These are phyloP conservation scores for Cotesia typhae DNA, from an alignment of 1,140 invertebrate genomes.

Conservation along the genomic window DNA sequence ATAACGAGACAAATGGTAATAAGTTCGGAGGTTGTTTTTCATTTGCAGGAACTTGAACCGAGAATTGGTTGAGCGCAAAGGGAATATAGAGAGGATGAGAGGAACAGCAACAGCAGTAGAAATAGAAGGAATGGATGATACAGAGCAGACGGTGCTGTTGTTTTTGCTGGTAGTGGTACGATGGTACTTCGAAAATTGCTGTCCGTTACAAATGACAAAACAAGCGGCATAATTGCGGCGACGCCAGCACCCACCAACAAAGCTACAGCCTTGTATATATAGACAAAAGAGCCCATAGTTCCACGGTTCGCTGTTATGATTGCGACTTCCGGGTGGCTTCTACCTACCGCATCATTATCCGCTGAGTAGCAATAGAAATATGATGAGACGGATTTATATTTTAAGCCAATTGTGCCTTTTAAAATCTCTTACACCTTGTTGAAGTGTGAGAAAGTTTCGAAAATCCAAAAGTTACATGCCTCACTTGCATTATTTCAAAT, in stretches of 20 bases:
- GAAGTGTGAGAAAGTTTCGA: background rate
- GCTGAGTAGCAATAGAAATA: slow-evolving; percentile 44
- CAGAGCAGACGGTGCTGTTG: slow-evolving; percentile 42
- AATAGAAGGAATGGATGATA: slow-evolving; percentile 34
- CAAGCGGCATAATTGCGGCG: slow-evolving; percentile 54
- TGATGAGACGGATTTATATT: background rate
- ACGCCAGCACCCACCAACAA: slow-evolving; percentile 38
- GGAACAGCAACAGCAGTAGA: slow-evolving; percentile 8
- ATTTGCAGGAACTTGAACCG: slow-evolving; percentile 14
- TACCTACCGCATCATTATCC: slow-evolving; percentile 46
- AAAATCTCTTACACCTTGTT: background rate
- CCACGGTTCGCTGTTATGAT: slow-evolving; percentile 60
- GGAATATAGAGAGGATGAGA: background rate
- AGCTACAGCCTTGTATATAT: background rate
- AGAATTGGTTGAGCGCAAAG: slow-evolving; percentile 2
- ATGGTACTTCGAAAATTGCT: slow-evolving; percentile 47
- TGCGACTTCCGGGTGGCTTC: slow-evolving; percentile 45
- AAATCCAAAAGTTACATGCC: too few relatives aligned
- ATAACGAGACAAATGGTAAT: slow-evolving; percentile 8
- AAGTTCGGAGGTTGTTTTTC: slow-evolving; percentile 1
- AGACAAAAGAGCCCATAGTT: slow-evolving; percentile 44
- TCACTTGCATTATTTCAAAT: too few relatives aligned
- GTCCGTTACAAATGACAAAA: slow-evolving; percentile 54
- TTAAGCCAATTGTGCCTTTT: background rate
- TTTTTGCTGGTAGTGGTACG: slow-evolving; percentile 44